These are phyloP conservation scores for Drosophila antonietae DNA, from an alignment of 2,888 invertebrate genomes.

Conservation along the genomic window DNA sequence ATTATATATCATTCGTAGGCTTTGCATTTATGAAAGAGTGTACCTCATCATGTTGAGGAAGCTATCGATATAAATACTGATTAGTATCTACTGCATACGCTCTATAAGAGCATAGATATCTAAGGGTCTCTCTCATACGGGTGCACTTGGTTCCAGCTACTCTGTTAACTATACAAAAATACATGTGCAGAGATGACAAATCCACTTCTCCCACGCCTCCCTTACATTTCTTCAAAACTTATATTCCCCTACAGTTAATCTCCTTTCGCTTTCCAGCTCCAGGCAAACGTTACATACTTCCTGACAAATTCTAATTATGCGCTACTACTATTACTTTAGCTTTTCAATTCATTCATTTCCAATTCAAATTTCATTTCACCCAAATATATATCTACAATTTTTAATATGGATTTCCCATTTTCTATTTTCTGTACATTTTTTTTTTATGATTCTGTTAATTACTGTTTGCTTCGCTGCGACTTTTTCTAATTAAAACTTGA, in stretches of 20 bases:
- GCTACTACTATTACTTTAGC: no score
- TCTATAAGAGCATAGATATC: background rate
- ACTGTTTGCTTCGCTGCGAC: slow-evolving; percentile 38
- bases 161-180: background rate
- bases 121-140: background rate
- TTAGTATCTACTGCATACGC: background rate
- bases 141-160: background rate
- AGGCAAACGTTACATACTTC: background rate
- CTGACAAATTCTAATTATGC: background rate
- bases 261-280: background rate
- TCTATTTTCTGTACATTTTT: background rate
- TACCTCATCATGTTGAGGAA: no score
- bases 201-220: no score
- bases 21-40: background rate
- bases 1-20: no score
- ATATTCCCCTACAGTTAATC: background rate
- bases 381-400: slow-evolving; percentile 6
- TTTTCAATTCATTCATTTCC: background rate
- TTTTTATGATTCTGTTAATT: slow-evolving; percentile 36
- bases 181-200: no score
- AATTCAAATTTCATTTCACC: slow-evolving; percentile 20
- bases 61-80: background rate
- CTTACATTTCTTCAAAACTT: no score
- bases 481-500: slow-evolving; percentile 63
- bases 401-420: slow-evolving; percentile 3